Evolutionary conservation across 2,113 vertebrate species (phyloP).

Genomic region (Nyctibius bracteatus): DNA sequence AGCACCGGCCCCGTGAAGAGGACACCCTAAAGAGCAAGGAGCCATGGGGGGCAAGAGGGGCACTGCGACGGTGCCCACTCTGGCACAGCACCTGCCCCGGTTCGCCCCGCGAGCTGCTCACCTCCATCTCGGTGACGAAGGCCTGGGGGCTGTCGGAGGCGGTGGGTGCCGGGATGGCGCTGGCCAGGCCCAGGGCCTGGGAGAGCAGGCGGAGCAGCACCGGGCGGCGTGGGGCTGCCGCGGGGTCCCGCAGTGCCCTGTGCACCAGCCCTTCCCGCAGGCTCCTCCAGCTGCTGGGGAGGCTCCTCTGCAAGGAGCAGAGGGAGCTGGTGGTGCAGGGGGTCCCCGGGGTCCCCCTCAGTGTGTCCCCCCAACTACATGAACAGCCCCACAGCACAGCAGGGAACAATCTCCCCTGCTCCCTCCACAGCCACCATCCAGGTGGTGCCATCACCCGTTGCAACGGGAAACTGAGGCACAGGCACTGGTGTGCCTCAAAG

Average conservation of each 20-base stretch:
- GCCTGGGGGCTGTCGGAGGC: slow-evolving; percentile 63
- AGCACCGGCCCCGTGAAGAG: slow-evolving; percentile 79
- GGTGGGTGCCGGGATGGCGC: not conserved
- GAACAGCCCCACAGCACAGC: not conserved
- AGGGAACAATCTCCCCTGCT: not conserved
- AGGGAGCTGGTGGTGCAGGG: fast-evolving
- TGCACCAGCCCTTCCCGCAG: slow-evolving; percentile 70
- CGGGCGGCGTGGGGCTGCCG: slow-evolving; percentile 26
- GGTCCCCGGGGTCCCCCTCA: not conserved
- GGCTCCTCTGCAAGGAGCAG: slow-evolving; percentile 48
- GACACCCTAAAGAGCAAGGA: slow-evolving; percentile 64
- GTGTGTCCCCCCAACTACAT: fast-evolving
- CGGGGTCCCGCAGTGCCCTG: slow-evolving; percentile 66
- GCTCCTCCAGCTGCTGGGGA: slow-evolving; percentile 59
- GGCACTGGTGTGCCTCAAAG: not conserved
- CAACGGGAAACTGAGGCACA: not conserved
- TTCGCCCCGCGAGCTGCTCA: not conserved
- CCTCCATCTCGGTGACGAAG: slow-evolving; percentile 78
- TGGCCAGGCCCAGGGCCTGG: slow-evolving; percentile 68
- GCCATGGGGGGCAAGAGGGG: fast-evolving
- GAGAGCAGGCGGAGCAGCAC: slow-evolving; percentile 75
- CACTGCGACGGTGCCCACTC: fast-evolving
- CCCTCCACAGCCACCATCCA: not conserved
- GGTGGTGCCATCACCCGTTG: not conserved
- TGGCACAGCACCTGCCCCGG: not conserved